phyloP scores from a whole-genome alignment of 2,797 vertebrate species.

The Acanthurus tractus region DNA sequence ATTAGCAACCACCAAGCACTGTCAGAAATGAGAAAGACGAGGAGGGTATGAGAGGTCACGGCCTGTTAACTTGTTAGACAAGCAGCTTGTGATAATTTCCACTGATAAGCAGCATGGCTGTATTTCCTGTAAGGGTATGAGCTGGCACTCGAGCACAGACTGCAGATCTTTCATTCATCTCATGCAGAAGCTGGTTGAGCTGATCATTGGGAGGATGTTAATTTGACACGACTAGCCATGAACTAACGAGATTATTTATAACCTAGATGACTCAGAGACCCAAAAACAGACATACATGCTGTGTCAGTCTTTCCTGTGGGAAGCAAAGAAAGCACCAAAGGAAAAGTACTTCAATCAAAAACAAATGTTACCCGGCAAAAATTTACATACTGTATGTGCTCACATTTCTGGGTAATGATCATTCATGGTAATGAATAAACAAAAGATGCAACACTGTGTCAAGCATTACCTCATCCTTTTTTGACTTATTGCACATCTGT shows the following conservation, averaged over 20 bases:
- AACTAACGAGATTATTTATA: conserved; percentile 3
- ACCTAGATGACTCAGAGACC: neutral
- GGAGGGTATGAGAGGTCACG: conserved; percentile 6
- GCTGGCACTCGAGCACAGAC: conserved; percentile 26
- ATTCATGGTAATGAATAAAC: neutral
- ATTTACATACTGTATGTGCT: neutral
- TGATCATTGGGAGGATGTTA: neutral
- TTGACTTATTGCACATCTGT: neutral
- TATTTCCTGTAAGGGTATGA: conserved; percentile 57
- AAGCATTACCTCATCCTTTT: neutral
- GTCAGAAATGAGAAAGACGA: conserved; percentile 17
- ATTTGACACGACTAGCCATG: neutral
- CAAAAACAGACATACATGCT: neutral
- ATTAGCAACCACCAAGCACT: conserved; percentile 16
- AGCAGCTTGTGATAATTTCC: conserved; percentile 35
- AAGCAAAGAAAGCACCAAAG: conserved; percentile 4
- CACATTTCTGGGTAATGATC: conserved; percentile 7
- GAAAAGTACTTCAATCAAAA: conserved; percentile 14
- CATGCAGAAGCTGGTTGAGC: neutral
- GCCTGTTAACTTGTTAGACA: conserved; percentile 11
- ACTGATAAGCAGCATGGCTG: conserved; percentile 37
- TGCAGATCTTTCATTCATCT: conserved; percentile 1
- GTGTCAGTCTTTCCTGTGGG: neutral
- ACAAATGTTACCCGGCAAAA: neutral
- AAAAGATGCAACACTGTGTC: neutral